phyloP scores from a whole-genome alignment of 2,113 vertebrate species.

The Rhadina sibilatrix region DNA sequence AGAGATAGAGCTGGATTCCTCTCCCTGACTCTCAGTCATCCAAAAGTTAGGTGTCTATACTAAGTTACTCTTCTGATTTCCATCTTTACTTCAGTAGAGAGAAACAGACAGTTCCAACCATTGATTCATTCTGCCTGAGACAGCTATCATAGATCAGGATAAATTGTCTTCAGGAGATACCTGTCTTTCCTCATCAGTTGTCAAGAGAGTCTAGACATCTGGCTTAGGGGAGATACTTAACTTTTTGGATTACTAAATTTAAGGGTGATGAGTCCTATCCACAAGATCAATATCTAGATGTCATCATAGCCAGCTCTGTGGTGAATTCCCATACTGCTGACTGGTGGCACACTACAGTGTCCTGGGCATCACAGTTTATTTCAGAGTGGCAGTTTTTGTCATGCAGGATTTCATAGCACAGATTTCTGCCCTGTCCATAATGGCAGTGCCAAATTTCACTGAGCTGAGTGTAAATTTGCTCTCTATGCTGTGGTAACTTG shows the following conservation, averaged over 20 bases:
- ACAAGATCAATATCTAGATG: background rate
- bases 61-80: background rate
- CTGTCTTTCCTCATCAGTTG: background rate
- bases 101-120: background rate
- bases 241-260: background rate
- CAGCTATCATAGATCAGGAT: background rate
- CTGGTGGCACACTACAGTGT: background rate
- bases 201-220: background rate
- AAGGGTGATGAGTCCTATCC: background rate
- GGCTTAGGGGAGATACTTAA: background rate
- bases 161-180: slow-evolving; percentile 14
- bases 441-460: background rate
- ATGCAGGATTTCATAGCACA: background rate
- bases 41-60: background rate
- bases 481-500: background rate
- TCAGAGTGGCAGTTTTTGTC: background rate
- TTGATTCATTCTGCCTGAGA: background rate
- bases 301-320: background rate
- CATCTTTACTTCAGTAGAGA: background rate
- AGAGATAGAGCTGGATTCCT: background rate
- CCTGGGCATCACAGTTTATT: background rate
- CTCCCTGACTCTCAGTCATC: background rate
- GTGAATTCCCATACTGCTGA: background rate
- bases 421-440: background rate
- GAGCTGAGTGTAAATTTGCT: background rate